phyloP scores from a whole-genome alignment of 1,140 invertebrate species.

The Aphidius ervi region DNA sequence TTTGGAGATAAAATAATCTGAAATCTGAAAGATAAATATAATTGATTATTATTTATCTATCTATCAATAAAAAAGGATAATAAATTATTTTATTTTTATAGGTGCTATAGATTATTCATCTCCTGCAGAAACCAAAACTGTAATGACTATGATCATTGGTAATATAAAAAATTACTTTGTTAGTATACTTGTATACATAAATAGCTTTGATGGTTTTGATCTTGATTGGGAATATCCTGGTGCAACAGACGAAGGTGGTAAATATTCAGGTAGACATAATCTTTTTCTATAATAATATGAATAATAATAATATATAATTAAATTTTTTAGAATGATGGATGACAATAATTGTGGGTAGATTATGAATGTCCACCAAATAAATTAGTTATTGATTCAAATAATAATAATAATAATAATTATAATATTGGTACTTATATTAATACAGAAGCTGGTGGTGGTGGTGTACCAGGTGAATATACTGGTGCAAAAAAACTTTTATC shows the following conservation, averaged over 20 bases:
- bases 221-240: constrained; percentile 86
- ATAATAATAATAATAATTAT: constrained; percentile 75
- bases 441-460: constrained; percentile 77
- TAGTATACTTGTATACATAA: constrained; percentile 58
- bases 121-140: no score
- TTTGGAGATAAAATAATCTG: no score
- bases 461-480: constrained; percentile 77
- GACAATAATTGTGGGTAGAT: constrained; percentile 77
- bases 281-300: constrained; percentile 54
- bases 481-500: constrained; percentile 79
- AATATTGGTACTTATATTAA: constrained; percentile 79
- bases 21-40: no score
- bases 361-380: constrained; percentile 83
- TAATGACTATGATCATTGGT: no score
- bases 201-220: constrained; percentile 78
- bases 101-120: no score
- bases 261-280: constrained; percentile 75
- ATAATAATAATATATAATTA: constrained; percentile 3
- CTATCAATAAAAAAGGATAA: no score
- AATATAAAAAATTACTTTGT: no score
- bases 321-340: constrained; percentile 70
- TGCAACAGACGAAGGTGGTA: constrained; percentile 78
- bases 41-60: no score
- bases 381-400: constrained; percentile 79
- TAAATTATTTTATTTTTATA: no score